Evolutionary conservation across 2,888 invertebrate species (phyloP).

Genomic region (Melanargia galathea): DNA sequence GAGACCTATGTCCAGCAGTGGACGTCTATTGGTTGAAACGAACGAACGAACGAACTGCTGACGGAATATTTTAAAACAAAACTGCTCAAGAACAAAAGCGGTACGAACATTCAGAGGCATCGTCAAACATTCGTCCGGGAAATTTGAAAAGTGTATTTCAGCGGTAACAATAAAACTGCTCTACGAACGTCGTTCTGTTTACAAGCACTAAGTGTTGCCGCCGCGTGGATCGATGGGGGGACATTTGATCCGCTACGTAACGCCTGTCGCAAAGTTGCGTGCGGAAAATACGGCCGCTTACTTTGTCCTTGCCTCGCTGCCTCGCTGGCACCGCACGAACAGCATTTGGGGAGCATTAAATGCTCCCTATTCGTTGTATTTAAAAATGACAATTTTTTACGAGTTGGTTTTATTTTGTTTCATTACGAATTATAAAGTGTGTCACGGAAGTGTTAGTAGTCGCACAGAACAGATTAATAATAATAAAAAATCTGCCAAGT

Average conservation of each 20-base stretch:
- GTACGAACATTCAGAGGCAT: constrained; percentile 16
- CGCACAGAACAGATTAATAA: too few species aligned
- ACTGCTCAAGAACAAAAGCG: constrained; percentile 23
- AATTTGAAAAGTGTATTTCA: constrained; percentile 17
- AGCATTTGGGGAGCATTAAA: neutral
- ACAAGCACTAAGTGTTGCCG: constrained; percentile 23
- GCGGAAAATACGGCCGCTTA: constrained; percentile 31
- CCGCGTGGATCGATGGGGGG: constrained; percentile 33
- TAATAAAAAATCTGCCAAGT: too few species aligned
- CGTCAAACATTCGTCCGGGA: constrained; percentile 22
- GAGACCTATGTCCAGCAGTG: too few species aligned
- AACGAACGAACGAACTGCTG: too few species aligned
- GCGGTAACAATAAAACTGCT: constrained; percentile 24
- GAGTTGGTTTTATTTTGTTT: too few species aligned
- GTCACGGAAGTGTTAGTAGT: too few species aligned
- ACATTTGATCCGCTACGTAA: constrained; percentile 28
- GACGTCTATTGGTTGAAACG: too few species aligned
- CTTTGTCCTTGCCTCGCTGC: constrained; percentile 18
- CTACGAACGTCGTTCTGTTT: constrained; percentile 20
- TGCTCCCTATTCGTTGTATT: neutral
- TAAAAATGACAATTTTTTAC: too few species aligned
- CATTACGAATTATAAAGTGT: too few species aligned
- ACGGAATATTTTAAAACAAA: constrained; percentile 19
- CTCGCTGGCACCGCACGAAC: constrained; percentile 7
- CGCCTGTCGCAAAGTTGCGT: constrained; percentile 27